Conservation (phyloP, 1,140 invertebrate species). For the Apocrypta bakeri region DNA sequence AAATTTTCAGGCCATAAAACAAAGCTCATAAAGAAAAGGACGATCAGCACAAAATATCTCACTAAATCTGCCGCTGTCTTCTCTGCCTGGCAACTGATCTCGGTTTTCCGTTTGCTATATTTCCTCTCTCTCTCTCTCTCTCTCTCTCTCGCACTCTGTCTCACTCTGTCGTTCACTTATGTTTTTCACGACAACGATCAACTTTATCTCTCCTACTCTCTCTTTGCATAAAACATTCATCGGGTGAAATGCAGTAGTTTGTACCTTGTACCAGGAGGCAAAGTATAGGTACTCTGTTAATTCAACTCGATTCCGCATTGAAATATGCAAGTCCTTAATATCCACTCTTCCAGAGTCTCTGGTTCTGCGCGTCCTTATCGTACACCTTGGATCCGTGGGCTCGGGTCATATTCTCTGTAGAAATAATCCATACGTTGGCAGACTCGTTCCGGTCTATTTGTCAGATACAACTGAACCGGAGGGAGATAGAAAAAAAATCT, state of each 20-base stretch:
- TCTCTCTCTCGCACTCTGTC: too few relatives aligned
- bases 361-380: too few relatives aligned
- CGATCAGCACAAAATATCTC: background rate
- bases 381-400: background rate
- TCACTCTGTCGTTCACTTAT: too few relatives aligned
- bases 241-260: background rate
- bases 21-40: too few relatives aligned
- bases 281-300: background rate
- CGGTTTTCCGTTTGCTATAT: background rate
- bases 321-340: background rate
- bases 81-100: background rate
- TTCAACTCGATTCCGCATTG: background rate
- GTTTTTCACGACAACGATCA: background rate
- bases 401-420: too few relatives aligned
- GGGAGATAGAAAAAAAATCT: background rate
- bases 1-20: too few relatives aligned
- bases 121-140: too few relatives aligned
- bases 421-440: background rate
- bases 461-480: too few relatives aligned
- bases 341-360: too few relatives aligned
- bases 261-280: background rate
- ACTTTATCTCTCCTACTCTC: background rate
- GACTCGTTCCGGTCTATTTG: background rate
- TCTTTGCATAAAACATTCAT: conserved; percentile 27
- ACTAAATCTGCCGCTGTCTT: background rate